phyloP scores from a whole-genome alignment of 1,140 invertebrate genomes.

The Megalopta genalis region DNA sequence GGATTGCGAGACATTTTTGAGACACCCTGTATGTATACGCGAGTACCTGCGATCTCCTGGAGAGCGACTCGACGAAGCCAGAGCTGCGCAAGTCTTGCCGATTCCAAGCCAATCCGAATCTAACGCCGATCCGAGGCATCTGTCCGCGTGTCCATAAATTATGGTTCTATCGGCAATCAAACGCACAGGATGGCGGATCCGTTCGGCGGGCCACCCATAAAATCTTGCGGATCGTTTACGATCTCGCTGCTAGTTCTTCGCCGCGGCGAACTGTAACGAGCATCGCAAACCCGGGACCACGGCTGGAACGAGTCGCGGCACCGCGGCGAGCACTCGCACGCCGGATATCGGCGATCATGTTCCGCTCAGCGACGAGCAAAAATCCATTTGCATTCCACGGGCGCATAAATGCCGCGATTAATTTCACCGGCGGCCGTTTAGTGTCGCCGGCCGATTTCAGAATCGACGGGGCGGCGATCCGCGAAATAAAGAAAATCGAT shows the following conservation, averaged over 20 bases:
- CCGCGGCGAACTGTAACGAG: slow-evolving; percentile 2
- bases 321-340: neutral
- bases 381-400: neutral
- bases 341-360: neutral
- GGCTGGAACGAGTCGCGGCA: neutral
- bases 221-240: neutral
- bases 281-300: neutral
- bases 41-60: neutral
- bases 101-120: neutral
- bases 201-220: neutral
- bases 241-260: neutral
- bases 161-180: neutral
- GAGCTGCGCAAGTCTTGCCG: neutral
- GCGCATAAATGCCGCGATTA: neutral
- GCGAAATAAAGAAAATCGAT: neutral
- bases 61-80: neutral
- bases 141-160: slow-evolving; percentile 1
- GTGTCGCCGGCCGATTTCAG: neutral
- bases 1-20: too few relatives aligned
- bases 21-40: too few relatives aligned
- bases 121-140: neutral
- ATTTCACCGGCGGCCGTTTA: neutral
- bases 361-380: neutral
- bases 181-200: neutral
- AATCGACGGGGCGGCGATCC: neutral